These are phyloP conservation scores for Eutolmus rufibarbis DNA, from an alignment of 2,888 invertebrate genomes.

Conservation along the genomic window DNA sequence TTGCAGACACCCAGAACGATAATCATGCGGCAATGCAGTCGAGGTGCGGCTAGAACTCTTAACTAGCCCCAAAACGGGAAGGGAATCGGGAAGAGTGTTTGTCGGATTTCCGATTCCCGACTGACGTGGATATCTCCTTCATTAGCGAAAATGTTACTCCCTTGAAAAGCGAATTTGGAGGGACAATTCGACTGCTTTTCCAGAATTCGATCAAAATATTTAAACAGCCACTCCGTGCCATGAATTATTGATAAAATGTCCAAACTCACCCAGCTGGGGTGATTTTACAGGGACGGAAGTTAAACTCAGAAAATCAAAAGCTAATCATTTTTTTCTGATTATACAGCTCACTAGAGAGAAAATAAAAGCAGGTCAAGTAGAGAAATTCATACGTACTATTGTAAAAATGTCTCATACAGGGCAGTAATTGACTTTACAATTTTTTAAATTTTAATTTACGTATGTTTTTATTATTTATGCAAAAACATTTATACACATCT, in stretches of 20 bases:
- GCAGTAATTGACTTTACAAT: too few species aligned
- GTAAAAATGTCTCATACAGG: background rate
- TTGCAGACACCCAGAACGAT: background rate
- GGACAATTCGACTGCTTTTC: background rate
- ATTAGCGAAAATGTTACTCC: background rate
- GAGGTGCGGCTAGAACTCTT: background rate
- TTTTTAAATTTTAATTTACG: too few species aligned
- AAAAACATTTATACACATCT: too few species aligned
- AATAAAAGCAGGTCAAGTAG: background rate
- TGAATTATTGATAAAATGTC: slow-evolving; percentile 6
- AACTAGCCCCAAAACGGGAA: background rate
- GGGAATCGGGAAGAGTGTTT: background rate
- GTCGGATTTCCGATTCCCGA: background rate
- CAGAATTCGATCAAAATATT: background rate
- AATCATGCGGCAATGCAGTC: slow-evolving; percentile 22
- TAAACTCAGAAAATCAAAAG: background rate
- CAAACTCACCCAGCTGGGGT: background rate
- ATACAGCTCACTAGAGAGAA: background rate
- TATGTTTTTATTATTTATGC: too few species aligned
- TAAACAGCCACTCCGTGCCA: background rate
- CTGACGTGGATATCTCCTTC: background rate
- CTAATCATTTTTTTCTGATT: background rate
- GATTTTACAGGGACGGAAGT: background rate
- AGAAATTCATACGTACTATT: background rate
- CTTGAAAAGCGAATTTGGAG: background rate